phyloP scores from a whole-genome alignment of 2,888 invertebrate species.

The Ditylenchus weischeri region DNA sequence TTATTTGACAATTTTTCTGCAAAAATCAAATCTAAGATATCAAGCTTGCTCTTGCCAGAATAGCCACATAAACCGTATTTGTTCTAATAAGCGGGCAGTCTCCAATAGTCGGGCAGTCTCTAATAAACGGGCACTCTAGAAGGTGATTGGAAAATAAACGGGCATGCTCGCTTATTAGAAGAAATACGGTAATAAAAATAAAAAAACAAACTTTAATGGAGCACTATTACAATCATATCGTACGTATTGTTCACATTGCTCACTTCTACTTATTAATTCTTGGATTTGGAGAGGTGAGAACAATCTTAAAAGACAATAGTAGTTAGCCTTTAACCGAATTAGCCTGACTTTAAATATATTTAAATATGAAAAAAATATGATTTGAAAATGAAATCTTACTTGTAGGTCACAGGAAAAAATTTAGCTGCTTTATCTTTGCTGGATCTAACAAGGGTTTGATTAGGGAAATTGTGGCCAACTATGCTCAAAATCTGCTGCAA shows the following conservation, averaged over 20 bases:
- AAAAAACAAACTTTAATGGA: constrained; percentile 34
- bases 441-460: constrained; percentile 31
- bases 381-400: neutral
- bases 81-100: no score
- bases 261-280: constrained; percentile 33
- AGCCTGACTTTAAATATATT: no score
- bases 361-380: no score
- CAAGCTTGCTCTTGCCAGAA: no score
- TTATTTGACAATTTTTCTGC: no score
- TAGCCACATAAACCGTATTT: no score
- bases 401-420: constrained; percentile 35
- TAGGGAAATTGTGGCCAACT: constrained; percentile 47
- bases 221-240: constrained; percentile 44
- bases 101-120: no score
- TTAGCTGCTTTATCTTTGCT: constrained; percentile 25
- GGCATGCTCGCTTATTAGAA: no score
- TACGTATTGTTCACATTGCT: constrained; percentile 37
- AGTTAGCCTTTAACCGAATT: neutral
- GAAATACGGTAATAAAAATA: no score
- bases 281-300: constrained; percentile 39
- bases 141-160: no score
- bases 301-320: constrained; percentile 27
- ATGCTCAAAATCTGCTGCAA: constrained; percentile 4
- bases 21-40: no score
- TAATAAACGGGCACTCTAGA: no score